Evolutionary conservation across 2,113 vertebrate species (phyloP), one percentile per base, ranked within the genome.

Genomic region (Oryzias melastigma): DNA sequence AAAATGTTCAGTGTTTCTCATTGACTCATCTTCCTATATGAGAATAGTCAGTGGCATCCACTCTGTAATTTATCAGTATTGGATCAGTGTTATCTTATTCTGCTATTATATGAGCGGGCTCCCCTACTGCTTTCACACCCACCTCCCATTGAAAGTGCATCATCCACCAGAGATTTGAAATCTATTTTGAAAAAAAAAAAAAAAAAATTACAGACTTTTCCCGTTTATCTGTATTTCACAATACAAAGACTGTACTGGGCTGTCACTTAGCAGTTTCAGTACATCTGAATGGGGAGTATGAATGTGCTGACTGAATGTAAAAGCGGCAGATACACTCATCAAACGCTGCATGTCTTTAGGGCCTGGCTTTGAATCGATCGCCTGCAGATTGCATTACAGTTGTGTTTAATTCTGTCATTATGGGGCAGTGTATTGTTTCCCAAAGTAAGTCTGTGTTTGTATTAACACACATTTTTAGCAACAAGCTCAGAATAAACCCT

Each of bases 241-340:
- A 48, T 51, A 85, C 80, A 78, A 84, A 85, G 85, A 73, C 62
- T 68, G 73, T 80, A 54, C 64, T 77, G 85, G 58, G 75, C 77
- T 80, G 85, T 90, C 86, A 90, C 82, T 90, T 87, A 90, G 80
- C 83, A 71, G 77, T 71, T 80, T 88, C 79, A 87, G 81, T 78
- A 83, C 56, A 55, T 85, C 69, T 87, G 74, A 85, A 89, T 81
- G 74, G 81, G 77, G 43, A 71, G 62, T 63, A 83, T 67, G 77
- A 90, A 88, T 87, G 68, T 92, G 83, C 88, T 91, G 86, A 90
- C 84, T 86, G 85, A 88, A 88, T 84, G 80, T 70, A 84, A 87
- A 86, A 82, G 57, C 40, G 72, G 75, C 80, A 83, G 80, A 87
- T 85, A 85, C 78, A 75, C 79, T 82, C 81, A 85, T 88, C 82